These are phyloP conservation scores for Portunus trituberculatus DNA, from an alignment of 1,140 invertebrate genomes.

Conservation along the genomic window DNA sequence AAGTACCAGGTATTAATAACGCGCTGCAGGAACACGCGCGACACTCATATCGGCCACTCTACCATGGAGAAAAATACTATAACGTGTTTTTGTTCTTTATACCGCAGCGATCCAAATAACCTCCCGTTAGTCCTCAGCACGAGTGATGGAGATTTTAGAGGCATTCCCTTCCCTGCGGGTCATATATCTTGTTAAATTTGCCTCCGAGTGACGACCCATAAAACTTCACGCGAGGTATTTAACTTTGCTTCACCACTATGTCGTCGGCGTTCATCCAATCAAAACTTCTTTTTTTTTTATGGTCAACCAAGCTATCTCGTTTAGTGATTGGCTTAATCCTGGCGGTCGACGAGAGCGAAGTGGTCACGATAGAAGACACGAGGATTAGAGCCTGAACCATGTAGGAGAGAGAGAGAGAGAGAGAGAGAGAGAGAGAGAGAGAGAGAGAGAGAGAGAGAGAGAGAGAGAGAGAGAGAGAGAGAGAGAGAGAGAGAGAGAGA, in stretches of 20 bases:
- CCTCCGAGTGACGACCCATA: background rate
- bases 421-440: too few species aligned
- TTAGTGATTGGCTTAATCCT: background rate
- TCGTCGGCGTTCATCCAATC: constrained; percentile 7
- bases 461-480: too few species aligned
- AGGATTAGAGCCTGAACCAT: background rate
- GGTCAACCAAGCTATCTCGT: background rate
- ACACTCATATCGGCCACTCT: too few species aligned
- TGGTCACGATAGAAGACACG: background rate
- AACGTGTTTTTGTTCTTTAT: background rate
- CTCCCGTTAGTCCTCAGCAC: background rate
- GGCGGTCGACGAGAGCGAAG: background rate
- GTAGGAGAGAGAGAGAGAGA: background rate
- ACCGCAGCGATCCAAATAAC: background rate
- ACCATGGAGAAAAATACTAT: too few species aligned
- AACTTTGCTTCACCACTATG: background rate
- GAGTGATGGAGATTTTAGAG: background rate
- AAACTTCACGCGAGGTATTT: background rate
- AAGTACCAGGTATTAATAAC: too few species aligned
- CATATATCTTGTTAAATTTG: background rate
- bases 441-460: too few species aligned
- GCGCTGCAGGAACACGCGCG: too few species aligned
- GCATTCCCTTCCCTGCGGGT: background rate
- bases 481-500: too few species aligned
- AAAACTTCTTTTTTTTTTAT: background rate